phyloP scores from a whole-genome alignment of 1,140 invertebrate species.

The Probaryconus sp. region DNA sequence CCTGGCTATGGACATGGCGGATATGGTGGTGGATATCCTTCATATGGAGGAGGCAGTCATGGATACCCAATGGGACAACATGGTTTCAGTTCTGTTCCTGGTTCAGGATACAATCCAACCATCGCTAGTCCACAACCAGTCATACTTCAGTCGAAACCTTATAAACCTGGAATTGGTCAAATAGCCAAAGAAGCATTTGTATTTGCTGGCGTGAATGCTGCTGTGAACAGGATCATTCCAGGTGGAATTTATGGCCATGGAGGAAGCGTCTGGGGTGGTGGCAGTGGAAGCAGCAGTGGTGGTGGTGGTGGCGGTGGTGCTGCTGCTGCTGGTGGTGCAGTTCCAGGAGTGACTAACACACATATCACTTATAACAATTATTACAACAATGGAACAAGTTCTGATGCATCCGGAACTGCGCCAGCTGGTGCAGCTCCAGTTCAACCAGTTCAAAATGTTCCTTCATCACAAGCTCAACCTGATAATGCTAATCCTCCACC shows the following conservation, averaged over 20 bases:
- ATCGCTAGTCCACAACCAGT: constrained; percentile 70
- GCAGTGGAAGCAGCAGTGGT: constrained; percentile 17
- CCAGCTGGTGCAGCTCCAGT: constrained; percentile 22
- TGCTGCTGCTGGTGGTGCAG: constrained; percentile 24
- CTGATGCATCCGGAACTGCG: constrained; percentile 25
- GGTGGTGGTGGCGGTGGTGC: neutral
- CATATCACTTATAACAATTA: constrained; percentile 76
- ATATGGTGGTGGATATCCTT: constrained; percentile 24
- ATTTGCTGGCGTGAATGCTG: constrained; percentile 75
- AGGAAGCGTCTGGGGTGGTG: constrained; percentile 57
- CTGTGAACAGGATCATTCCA: constrained; percentile 72
- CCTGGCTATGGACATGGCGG: constrained; percentile 11
- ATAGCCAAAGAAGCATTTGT: constrained; percentile 76
- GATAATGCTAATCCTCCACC: constrained; percentile 28
- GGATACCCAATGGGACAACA: constrained; percentile 48
- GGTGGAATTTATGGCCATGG: constrained; percentile 72
- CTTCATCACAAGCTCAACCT: constrained; percentile 47
- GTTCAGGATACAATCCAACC: constrained; percentile 64
- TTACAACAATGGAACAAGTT: constrained; percentile 70
- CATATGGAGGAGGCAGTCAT: constrained; percentile 23
- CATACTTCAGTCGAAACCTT: constrained; percentile 61
- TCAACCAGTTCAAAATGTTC: constrained; percentile 38
- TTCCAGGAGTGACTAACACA: constrained; percentile 66
- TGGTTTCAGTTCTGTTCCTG: constrained; percentile 46
- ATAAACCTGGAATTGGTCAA: constrained; percentile 74